Conservation (phyloP, 2,888 invertebrate genomes). For the Pristionchus mayeri region DNA sequence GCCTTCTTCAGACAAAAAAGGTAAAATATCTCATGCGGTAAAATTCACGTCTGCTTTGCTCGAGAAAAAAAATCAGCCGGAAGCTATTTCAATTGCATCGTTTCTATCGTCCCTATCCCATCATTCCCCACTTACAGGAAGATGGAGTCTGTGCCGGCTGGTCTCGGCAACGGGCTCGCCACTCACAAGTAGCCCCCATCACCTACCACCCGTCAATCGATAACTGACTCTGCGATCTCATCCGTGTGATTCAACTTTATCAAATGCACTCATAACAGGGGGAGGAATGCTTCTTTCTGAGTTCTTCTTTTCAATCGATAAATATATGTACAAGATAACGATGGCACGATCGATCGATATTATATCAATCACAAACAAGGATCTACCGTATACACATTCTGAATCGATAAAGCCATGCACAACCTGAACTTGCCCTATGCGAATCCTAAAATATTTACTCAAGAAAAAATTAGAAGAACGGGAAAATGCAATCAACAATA, state of each 20-base stretch:
- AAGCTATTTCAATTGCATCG: background rate
- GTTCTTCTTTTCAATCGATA: background rate
- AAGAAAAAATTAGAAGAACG: no score
- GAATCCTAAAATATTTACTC: no score
- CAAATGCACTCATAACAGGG: background rate
- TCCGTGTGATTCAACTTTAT: background rate
- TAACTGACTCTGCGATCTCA: background rate
- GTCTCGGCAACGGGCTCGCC: background rate
- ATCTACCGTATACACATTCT: no score
- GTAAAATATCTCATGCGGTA: no score
- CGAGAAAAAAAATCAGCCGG: background rate
- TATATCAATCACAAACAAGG: no score
- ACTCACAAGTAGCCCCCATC: background rate
- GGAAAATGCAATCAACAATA: no score
- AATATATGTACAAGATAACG: background rate
- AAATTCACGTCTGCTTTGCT: no score
- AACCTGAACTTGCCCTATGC: no score
- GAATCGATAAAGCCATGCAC: no score
- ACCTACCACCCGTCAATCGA: background rate
- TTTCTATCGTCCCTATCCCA: background rate
- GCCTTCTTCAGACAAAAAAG: no score
- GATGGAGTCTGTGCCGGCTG: constrained; percentile 36
- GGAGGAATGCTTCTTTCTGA: background rate
- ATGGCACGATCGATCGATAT: no score
- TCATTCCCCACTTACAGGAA: background rate